Evolutionary conservation across 2,888 invertebrate genomes (phyloP), one percentile per base, ranked within the genome.

Genomic region (Drosophila testacea): DNA sequence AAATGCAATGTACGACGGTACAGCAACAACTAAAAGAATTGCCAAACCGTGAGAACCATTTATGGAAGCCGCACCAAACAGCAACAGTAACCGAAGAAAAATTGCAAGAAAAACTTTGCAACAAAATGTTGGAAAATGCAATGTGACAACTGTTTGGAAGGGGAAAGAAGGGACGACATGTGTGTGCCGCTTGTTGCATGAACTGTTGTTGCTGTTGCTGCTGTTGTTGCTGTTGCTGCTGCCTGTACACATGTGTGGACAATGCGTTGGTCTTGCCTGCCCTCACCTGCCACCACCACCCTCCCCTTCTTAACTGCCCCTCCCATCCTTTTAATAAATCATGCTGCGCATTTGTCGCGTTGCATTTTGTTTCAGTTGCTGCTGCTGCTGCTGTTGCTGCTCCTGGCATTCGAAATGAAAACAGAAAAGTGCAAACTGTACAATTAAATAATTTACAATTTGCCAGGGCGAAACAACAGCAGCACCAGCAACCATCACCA

Each of bases 21-120:
- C 66, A 67, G 48, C 38, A 64, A 62, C 34, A 54, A 28, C 51
- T n/a, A 32, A 52, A 61, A 65, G 57, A 68, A 74, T 71, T 83
- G 83, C 79, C 65, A 81, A 84, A 86, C 73, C 83, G 83, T 83
- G 83, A 84, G 83, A 83, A 84, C 83, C 83, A 75, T 86, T 86
- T 83, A 86, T 83, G 83, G 78, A 65, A 70, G 67, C 76, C 74
- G 59, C 27, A 60, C 52, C 32, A 62, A 28, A 62, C 39, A 30
- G 39, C 30, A 39, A 39, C 22, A 42, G 39, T 27, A 41, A 56
- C 48, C 34, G 9, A 79, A 83, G 77, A 81, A 83, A 81, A 81
- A 79, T 74, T 63, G 81, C 83, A 81, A 81, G 83, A 79, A 82
- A 77, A 78, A 81, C 79, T 71, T 66, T 78, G 86, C 78, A 68